phyloP scores from a whole-genome alignment of 2,888 invertebrate genomes.

The Eulithis testata region DNA sequence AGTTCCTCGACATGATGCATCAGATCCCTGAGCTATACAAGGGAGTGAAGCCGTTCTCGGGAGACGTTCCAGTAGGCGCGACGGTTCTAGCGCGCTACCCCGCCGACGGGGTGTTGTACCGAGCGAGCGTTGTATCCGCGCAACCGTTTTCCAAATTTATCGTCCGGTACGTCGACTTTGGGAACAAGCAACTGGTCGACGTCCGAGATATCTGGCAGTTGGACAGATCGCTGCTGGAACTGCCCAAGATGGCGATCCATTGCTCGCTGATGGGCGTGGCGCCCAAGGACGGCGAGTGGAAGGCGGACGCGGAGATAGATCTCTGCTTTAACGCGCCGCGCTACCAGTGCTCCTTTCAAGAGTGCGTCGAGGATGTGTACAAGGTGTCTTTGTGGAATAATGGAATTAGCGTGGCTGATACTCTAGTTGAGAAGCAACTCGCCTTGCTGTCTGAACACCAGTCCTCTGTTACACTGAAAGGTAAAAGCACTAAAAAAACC shows the following conservation, averaged over 20 bases:
- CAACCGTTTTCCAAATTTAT: slow-evolving; percentile 85
- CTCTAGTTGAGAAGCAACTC: slow-evolving; percentile 77
- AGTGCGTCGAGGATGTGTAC: slow-evolving; percentile 72
- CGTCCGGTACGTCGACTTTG: slow-evolving; percentile 91
- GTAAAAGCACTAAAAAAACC: slow-evolving; percentile 44
- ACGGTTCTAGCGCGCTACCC: slow-evolving; percentile 89
- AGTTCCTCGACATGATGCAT: slow-evolving; percentile 88
- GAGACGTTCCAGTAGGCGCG: slow-evolving; percentile 82
- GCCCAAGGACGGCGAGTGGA: slow-evolving; percentile 85
- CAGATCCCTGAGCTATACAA: slow-evolving; percentile 88
- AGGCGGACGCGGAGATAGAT: slow-evolving; percentile 79
- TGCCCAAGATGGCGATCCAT: slow-evolving; percentile 89
- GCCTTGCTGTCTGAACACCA: slow-evolving; percentile 69
- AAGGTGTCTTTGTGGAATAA: slow-evolving; percentile 78
- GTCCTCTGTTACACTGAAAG: slow-evolving; percentile 74
- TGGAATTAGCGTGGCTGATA: slow-evolving; percentile 76
- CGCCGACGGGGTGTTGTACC: slow-evolving; percentile 88
- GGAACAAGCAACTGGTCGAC: slow-evolving; percentile 87
- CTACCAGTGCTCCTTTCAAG: slow-evolving; percentile 85
- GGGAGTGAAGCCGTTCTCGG: slow-evolving; percentile 72
- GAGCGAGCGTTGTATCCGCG: slow-evolving; percentile 86
- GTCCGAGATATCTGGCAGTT: slow-evolving; percentile 88
- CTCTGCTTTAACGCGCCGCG: slow-evolving; percentile 86
- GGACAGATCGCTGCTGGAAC: slow-evolving; percentile 86
- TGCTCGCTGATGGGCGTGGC: slow-evolving; percentile 87